Evolutionary conservation across 2,797 vertebrate species (phyloP), one percentile per base, ranked within the genome.

Genomic region (Menidia menidia): DNA sequence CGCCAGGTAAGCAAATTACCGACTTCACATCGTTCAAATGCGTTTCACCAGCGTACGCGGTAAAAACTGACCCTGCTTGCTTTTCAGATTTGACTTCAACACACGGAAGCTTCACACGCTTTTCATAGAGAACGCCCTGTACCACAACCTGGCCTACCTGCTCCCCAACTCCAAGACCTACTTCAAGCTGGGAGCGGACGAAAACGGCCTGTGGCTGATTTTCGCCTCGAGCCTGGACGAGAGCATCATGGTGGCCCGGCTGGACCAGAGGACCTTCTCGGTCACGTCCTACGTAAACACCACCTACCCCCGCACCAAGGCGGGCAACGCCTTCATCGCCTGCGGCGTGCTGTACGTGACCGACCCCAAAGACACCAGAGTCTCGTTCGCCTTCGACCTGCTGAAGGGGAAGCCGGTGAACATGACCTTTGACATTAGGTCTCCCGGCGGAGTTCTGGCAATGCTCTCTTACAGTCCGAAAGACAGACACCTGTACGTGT

Each of bases 121-220:
- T 72, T 67, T 59, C 1, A 89, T 99, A 4, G 88, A 96, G 31
- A 94, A 96, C 1, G 96, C 97, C 32, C 82, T 97, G 30, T 90
- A 96, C 88, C 94, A 96, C 9, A 95, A 93, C 77, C 92, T 96
- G 16, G 94, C 94, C 72, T 99, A 99, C 83, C 95, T 99, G 81
- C 95, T 99, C 61, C 89, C 93, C 2, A 97, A 97, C 86, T 97
- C 98, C 13, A 99, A 99, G 93, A 98, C 97, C 0, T 99, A 99
- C 82, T 99, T 99, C 92, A 98, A 97, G 12, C 4, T 99, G 33
- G 96, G 96, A 0, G 94, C 88, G 0, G 98, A 98, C 8, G 97
- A 98, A 86, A 96, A 96, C n/a, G 94, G 96, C 6, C 78, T 99
- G 52, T 99, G 98, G 98, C 88, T 99, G 52, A 95, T 99, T 78